Percentiles rank a stretch among this genome's conserved stretches.
Evolutionary conservation across 1,140 invertebrate genomes (phyloP).

Genomic region (Pseudomyrmex flavicornis): DNA sequence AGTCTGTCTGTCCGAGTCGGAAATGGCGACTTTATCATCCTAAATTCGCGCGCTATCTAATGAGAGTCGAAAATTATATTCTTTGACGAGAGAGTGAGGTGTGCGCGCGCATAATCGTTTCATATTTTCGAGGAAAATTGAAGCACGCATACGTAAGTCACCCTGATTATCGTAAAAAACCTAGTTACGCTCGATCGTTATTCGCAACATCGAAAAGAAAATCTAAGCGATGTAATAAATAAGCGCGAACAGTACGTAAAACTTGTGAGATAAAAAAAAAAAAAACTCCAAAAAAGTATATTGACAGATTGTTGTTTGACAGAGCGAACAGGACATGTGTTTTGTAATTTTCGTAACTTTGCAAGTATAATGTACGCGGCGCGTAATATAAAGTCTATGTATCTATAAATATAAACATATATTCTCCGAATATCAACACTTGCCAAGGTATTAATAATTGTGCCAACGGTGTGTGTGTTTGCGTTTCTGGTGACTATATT

Average conservation of each 20-base stretch:
- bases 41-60: slow-evolving; percentile 49
- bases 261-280: too few relatives aligned
- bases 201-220: too few relatives aligned
- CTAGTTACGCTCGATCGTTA: too few relatives aligned
- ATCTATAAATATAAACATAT: slow-evolving; percentile 20
- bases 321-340: not conserved
- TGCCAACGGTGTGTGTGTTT: slow-evolving; percentile 36
- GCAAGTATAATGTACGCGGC: not conserved
- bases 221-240: too few relatives aligned
- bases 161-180: slow-evolving; percentile 25
- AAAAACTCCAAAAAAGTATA: slow-evolving; percentile 4
- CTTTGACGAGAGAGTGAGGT: slow-evolving; percentile 3
- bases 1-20: slow-evolving; percentile 57
- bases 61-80: slow-evolving; percentile 56
- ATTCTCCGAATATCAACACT: slow-evolving; percentile 32
- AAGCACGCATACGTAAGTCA: slow-evolving; percentile 39
- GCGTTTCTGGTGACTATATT: slow-evolving; percentile 47
- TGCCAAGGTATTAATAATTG: slow-evolving; percentile 51
- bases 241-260: too few relatives aligned
- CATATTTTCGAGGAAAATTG: slow-evolving; percentile 18
- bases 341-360: slow-evolving; percentile 35
- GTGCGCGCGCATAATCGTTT: not conserved
- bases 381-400: slow-evolving; percentile 11
- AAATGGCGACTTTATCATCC: slow-evolving; percentile 57
- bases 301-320: not conserved